Evolutionary conservation across 2,797 vertebrate species (phyloP), one percentile per base, ranked within the genome.

Genomic region (Antrozous pallidus): DNA sequence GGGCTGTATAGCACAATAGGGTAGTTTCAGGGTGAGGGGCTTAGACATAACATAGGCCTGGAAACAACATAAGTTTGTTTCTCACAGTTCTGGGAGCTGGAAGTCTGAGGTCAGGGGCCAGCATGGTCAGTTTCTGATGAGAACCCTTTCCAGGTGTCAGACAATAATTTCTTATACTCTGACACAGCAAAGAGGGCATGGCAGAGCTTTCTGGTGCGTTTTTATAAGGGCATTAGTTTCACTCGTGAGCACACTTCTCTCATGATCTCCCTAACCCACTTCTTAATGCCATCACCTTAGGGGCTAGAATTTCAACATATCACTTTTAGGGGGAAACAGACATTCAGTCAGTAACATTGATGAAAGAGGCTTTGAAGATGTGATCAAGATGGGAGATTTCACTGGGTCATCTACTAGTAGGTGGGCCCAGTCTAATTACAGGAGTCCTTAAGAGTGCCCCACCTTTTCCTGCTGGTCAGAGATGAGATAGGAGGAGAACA

Each of bases 1-100:
- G 26, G 58, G 49, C 33, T 17, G 9, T n/a, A 0, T 47, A 20
- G 73, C 47, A 54, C 69, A 74, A 38, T 54, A 11, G 24, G 18
- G n/a, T 6, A 49, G 26, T 7, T 13, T n/a, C 1, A 0, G 17
- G 10, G 5, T 5, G 3, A 3, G 3, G 2, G 9, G 9, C 8
- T 82, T 56, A 33, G 58, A 31, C 13, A 14, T 61, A 31, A 31
- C 58, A 24, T 54, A 3, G 10, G 7, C 8, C 58, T 58, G 22
- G 4, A 58, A 49, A 77, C 33, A 16, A 26, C 20, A 77, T 49
- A 40, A 28, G 12, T 58, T 69, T 69, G 31, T 69, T 69, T 88
- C 69, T 82, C 38, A 54, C 40, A 20, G n/a, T n/a, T 81, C 18
- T 47, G 13, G 84, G 42, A 47, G 7, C 38, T 88, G 47, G 10